Conservation (phyloP, 1,140 invertebrate genomes). For the Rhopalosiphum maidis region DNA sequence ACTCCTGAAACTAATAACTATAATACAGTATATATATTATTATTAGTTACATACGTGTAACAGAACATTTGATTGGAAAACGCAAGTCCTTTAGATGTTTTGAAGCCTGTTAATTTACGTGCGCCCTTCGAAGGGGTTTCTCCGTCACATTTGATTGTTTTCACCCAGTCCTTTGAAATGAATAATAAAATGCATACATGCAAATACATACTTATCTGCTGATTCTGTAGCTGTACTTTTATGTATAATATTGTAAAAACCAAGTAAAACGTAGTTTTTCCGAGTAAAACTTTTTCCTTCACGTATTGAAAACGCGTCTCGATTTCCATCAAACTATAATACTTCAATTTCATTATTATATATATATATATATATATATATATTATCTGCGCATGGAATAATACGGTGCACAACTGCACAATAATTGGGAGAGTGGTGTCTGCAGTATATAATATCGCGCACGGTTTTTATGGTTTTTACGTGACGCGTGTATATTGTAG, state of each 20-base stretch:
- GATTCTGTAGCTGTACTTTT: neutral
- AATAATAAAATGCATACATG: neutral
- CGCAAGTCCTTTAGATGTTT: neutral
- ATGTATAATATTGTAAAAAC: neutral
- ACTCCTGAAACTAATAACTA: neutral
- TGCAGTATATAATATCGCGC: too few relatives aligned
- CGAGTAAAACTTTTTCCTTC: neutral
- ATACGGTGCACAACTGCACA: too few relatives aligned
- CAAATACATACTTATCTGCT: neutral
- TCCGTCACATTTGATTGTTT: neutral
- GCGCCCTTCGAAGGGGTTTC: neutral
- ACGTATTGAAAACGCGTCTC: neutral
- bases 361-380: neutral
- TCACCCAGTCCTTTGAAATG: neutral
- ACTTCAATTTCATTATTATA: neutral
- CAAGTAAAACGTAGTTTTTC: neutral
- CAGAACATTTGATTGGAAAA: constrained; percentile 2
- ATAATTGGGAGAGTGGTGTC: too few relatives aligned
- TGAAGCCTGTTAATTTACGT: neutral
- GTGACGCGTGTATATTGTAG: too few relatives aligned
- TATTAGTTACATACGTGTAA: neutral
- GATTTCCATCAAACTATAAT: neutral
- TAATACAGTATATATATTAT: neutral
- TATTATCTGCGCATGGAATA: neutral
- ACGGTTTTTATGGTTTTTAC: too few relatives aligned